phyloP scores from a whole-genome alignment of 2,888 invertebrate genomes.

The Ganaspis brasiliensis region DNA sequence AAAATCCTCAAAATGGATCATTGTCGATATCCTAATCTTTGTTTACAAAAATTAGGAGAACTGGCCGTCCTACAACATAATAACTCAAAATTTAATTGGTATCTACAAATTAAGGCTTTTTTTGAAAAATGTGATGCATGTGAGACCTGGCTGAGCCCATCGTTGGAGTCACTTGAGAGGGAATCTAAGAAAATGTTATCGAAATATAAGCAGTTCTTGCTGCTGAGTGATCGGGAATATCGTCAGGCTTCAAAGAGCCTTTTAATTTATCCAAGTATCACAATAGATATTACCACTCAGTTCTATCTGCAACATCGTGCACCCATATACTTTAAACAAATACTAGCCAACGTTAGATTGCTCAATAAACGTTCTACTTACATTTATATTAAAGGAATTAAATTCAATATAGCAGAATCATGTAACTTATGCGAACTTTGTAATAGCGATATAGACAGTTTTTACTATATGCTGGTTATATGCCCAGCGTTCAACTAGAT shows the following conservation, averaged over 20 bases:
- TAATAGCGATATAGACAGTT: neutral
- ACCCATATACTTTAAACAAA: neutral
- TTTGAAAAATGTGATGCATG: neutral
- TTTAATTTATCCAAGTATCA: neutral
- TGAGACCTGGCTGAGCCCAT: neutral
- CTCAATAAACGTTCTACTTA: neutral
- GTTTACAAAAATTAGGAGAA: neutral
- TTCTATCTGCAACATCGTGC: neutral
- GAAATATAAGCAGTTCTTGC: neutral
- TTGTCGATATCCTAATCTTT: neutral
- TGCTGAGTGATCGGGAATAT: neutral
- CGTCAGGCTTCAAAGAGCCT: neutral
- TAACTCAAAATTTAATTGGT: neutral
- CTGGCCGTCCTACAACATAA: neutral
- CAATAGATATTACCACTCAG: neutral
- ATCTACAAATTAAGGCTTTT: neutral
- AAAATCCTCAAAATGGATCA: neutral
- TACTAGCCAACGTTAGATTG: neutral
- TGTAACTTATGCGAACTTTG: neutral
- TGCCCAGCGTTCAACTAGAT: neutral
- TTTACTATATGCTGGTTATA: neutral
- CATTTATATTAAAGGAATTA: neutral
- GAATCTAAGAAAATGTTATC: neutral
- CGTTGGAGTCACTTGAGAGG: neutral
- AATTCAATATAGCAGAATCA: neutral